Conservation (phyloP, 2,888 invertebrate genomes). For the Lucinisca nassula region DNA sequence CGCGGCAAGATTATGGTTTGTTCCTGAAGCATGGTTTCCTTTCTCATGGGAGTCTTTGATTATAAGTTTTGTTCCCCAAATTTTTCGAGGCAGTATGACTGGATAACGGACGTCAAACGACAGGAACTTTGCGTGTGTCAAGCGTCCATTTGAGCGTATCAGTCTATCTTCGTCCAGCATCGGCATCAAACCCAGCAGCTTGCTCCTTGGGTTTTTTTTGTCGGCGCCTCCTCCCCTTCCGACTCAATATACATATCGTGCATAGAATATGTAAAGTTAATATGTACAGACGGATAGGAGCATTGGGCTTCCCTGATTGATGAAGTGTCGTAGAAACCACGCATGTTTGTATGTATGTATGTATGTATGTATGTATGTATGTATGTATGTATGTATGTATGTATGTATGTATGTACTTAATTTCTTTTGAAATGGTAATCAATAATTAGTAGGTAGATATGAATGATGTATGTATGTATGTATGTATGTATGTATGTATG, state of each 20-base stretch:
- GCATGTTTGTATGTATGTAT: neutral
- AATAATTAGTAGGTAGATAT: too few relatives aligned
- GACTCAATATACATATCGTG: too few relatives aligned
- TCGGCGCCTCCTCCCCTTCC: too few relatives aligned
- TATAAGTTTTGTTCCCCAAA: conserved; percentile 52
- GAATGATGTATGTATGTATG: too few relatives aligned
- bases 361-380: neutral
- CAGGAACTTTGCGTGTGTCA: conserved; percentile 50
- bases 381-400: neutral
- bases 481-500: neutral
- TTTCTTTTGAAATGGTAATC: too few relatives aligned
- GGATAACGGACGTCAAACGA: conserved; percentile 47
- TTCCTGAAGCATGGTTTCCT: conserved; percentile 42
- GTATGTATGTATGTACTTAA: too few relatives aligned
- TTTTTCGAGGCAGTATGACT: conserved; percentile 55
- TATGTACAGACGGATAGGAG: too few relatives aligned
- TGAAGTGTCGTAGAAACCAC: neutral
- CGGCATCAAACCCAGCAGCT: conserved; percentile 33
- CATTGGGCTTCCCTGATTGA: neutral
- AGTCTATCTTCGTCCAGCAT: conserved; percentile 45
- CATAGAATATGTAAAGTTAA: too few relatives aligned
- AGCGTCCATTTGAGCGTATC: conserved; percentile 19
- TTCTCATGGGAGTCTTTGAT: conserved; percentile 56
- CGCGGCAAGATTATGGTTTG: conserved; percentile 40
- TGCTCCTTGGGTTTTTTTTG: too few relatives aligned